Evolutionary conservation across 2,888 invertebrate species (phyloP).

Genomic region (Cheilosia vulpina): DNA sequence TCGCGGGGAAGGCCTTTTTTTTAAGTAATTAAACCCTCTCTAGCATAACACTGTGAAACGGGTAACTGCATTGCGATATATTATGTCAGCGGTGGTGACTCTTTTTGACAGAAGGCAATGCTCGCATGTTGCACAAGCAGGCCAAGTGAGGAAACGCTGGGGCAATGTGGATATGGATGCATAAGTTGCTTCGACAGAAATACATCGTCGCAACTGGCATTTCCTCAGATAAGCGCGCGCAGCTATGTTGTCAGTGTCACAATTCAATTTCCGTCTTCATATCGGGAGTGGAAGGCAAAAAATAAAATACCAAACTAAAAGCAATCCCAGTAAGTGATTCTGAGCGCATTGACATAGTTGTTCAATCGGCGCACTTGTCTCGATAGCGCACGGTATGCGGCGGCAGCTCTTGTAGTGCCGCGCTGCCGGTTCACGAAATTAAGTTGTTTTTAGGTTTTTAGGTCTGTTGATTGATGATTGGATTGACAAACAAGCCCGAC

Average conservation of each 20-base stretch:
- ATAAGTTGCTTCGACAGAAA: constrained; percentile 32
- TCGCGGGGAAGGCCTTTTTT: background rate
- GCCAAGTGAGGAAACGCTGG: constrained; percentile 57
- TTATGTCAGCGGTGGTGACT: constrained; percentile 1
- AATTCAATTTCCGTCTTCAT: constrained; percentile 54
- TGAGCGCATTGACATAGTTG: constrained; percentile 59
- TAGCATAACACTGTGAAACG: background rate
- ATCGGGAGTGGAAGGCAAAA: constrained; percentile 34
- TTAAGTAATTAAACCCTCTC: constrained; percentile 20
- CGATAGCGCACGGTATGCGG: constrained; percentile 20
- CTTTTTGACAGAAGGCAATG: constrained; percentile 27
- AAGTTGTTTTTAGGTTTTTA: constrained; percentile 29
- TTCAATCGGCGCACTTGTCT: constrained; percentile 16
- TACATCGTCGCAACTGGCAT: constrained; percentile 1
- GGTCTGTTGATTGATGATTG: constrained; percentile 47
- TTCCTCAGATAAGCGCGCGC: constrained; percentile 52
- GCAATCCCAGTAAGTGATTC: constrained; percentile 18
- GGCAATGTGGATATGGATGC: constrained; percentile 61
- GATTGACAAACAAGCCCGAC: constrained; percentile 25
- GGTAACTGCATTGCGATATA: background rate
- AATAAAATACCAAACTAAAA: background rate
- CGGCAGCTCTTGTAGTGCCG: background rate
- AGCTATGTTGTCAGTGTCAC: constrained; percentile 42
- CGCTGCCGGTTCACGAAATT: constrained; percentile 19
- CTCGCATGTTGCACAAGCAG: constrained; percentile 65